Conservation (phyloP, 2,888 invertebrate genomes). For the Octonoba sinensis region DNA sequence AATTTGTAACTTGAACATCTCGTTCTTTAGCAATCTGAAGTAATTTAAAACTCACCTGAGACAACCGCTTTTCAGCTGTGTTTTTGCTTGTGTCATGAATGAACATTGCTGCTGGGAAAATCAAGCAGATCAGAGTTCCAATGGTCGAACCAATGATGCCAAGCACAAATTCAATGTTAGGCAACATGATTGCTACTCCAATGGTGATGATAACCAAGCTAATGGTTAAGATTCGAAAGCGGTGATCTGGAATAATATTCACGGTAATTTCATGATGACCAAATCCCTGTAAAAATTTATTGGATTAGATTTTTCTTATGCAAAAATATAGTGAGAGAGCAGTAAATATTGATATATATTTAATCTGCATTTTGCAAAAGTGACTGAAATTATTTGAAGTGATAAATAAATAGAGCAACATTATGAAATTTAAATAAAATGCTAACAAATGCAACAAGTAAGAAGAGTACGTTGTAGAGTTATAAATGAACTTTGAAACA, state of each 20-base stretch:
- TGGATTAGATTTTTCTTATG: too few species aligned
- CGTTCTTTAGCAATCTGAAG: background rate
- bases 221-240: conserved; percentile 87
- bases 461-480: too few species aligned
- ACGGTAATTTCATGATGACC: conserved; percentile 56
- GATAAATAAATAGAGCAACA: background rate
- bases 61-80: conserved; percentile 84
- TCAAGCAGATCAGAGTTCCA: conserved; percentile 91
- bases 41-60: conserved; percentile 77
- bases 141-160: conserved; percentile 95
- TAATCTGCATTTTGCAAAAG: background rate
- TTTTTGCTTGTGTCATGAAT: conserved; percentile 85
- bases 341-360: background rate
- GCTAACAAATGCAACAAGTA: background rate
- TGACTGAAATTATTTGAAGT: too few species aligned
- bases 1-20: too few species aligned
- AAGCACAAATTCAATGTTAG: conserved; percentile 89
- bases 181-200: conserved; percentile 85
- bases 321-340: background rate
- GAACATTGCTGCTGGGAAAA: conserved; percentile 93
- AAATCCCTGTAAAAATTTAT: conserved; percentile 31
- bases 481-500: too few species aligned
- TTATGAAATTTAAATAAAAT: background rate
- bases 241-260: conserved; percentile 83
- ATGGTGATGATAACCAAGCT: conserved; percentile 83